Evolutionary conservation across 2,888 invertebrate species (phyloP).

Genomic region (Serripes groenlandicus): DNA sequence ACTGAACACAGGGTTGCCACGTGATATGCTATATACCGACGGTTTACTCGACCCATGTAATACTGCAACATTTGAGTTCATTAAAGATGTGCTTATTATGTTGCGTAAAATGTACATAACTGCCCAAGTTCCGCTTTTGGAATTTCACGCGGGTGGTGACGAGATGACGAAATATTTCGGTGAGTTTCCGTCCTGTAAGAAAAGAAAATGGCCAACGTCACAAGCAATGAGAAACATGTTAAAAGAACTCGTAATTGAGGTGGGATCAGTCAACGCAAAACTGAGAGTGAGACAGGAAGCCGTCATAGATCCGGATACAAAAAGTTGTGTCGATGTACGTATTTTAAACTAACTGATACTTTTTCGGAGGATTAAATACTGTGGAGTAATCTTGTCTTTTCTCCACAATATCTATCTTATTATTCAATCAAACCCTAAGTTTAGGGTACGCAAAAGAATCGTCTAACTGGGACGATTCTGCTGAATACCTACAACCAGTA

Average conservation of each 20-base stretch:
- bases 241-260: neutral
- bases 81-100: constrained; percentile 9
- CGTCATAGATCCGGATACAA: constrained; percentile 32
- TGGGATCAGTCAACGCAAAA: neutral
- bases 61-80: constrained; percentile 38
- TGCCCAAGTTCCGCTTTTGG: neutral
- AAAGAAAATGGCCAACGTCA: neutral
- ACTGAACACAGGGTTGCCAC: neutral
- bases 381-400: too few relatives aligned
- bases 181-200: constrained; percentile 34
- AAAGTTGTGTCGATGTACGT: constrained; percentile 37
- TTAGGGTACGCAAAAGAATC: too few relatives aligned
- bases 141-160: constrained; percentile 61
- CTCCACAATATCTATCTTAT: too few relatives aligned
- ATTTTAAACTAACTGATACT: neutral
- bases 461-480: too few relatives aligned
- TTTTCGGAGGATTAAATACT: too few relatives aligned
- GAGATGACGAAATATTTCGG: constrained; percentile 31
- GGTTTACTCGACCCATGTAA: constrained; percentile 54
- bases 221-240: constrained; percentile 14
- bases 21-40: constrained; percentile 27
- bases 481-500: too few relatives aligned
- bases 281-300: constrained; percentile 47
- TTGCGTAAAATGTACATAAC: constrained; percentile 11
- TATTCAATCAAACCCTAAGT: too few relatives aligned